Percentiles rank a stretch among this genome's conserved stretches.
Evolutionary conservation across 2,113 vertebrate species (phyloP).

Genomic region (Engystomops pustulosus): DNA sequence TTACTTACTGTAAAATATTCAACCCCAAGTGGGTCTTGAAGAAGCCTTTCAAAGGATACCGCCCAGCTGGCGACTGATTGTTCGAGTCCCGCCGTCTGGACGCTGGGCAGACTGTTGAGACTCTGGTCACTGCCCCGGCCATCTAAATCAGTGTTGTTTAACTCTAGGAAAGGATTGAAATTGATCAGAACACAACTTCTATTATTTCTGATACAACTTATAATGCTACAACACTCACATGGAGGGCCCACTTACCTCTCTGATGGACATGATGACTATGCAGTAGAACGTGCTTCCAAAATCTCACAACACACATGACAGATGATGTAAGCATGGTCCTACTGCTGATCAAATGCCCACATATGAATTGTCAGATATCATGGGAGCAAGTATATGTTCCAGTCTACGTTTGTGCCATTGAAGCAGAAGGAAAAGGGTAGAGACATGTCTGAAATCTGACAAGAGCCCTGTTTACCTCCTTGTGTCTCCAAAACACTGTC

Average conservation of each 20-base stretch:
- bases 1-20: constrained; percentile 89
- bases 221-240: neutral
- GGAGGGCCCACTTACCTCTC: constrained; percentile 6
- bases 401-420: neutral
- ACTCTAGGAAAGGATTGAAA: constrained; percentile 61
- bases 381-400: neutral
- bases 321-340: constrained; percentile 16
- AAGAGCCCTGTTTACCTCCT: neutral
- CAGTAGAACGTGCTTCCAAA: constrained; percentile 7
- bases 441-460: neutral
- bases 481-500: constrained; percentile 49
- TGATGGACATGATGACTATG: neutral
- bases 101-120: constrained; percentile 86
- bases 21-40: constrained; percentile 87
- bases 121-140: constrained; percentile 78
- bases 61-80: constrained; percentile 91
- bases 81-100: constrained; percentile 68
- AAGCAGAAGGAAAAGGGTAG: neutral
- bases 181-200: neutral
- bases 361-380: neutral
- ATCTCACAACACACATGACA: neutral
- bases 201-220: neutral
- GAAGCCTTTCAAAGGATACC: constrained; percentile 90
- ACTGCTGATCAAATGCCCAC: neutral
- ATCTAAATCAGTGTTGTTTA: constrained; percentile 71